Evolutionary conservation across 2,888 invertebrate species (phyloP).

Genomic region (Rugalucina vietnamica): DNA sequence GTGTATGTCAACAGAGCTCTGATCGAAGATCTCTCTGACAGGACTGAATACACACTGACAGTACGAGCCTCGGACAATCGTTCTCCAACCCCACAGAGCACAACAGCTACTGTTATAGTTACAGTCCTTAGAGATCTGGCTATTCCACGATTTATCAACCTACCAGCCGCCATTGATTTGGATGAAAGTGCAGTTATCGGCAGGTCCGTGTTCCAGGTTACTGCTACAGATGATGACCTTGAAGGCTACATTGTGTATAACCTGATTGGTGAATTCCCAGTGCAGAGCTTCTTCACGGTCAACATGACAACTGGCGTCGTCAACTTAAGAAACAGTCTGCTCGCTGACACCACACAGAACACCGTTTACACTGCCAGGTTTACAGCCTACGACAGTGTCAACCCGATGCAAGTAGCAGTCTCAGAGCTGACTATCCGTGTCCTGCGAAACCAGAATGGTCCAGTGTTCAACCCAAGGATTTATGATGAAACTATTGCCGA

Average conservation of each 20-base stretch:
- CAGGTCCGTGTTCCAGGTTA: slow-evolving; percentile 64
- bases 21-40: slow-evolving; percentile 49
- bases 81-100: slow-evolving; percentile 35
- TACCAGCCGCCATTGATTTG: slow-evolving; percentile 67
- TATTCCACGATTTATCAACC: slow-evolving; percentile 71
- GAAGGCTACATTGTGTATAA: slow-evolving; percentile 68
- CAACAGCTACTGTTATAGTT: slow-evolving; percentile 69
- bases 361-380: slow-evolving; percentile 72
- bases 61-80: slow-evolving; percentile 70
- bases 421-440: slow-evolving; percentile 67
- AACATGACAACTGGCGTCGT: slow-evolving; percentile 63
- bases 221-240: slow-evolving; percentile 70
- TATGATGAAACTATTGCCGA: slow-evolving; percentile 73
- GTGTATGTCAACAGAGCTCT: slow-evolving; percentile 61
- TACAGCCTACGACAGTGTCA: slow-evolving; percentile 69
- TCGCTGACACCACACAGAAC: slow-evolving; percentile 69
- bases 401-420: slow-evolving; percentile 62
- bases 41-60: slow-evolving; percentile 68
- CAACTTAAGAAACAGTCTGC: slow-evolving; percentile 68
- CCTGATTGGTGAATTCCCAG: slow-evolving; percentile 70
- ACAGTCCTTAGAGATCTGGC: slow-evolving; percentile 73
- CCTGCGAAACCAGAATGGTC: slow-evolving; percentile 69
- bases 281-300: slow-evolving; percentile 70
- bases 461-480: slow-evolving; percentile 56
- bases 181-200: slow-evolving; percentile 68